Evolutionary conservation across 2,888 invertebrate species (phyloP), one percentile per base, ranked within the genome.

Genomic region (Agrilus biguttatus): DNA sequence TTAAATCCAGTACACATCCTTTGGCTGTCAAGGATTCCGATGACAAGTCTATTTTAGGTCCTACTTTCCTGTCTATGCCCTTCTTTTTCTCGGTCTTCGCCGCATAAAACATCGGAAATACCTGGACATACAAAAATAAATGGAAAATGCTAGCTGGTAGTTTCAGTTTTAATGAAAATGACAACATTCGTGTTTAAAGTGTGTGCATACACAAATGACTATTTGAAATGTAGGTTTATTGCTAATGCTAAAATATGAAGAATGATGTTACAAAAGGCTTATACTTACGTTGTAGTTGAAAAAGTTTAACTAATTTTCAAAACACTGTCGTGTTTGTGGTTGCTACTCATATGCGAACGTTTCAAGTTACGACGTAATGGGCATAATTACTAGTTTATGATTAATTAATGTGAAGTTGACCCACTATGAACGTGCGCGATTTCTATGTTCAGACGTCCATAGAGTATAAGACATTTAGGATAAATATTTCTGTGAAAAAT

Each of bases 1-100:
- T 45, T 47, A 49, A 45, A 46, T 45, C 44, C 48, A 47, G 61
- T 67, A 67, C 63, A 62, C 70, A 83, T 83, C 83, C 83, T 73
- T 78, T 77, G 28, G 79, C 69, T 49, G 79, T 75, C 55, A 82
- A 65, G 39, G 81, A 79, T 61, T 78, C 71, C 39, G 75, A 74
- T 45, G 75, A 67, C 33, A 78, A 64, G 44, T 69, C 66, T 49
- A 75, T 57, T 54, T 66, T 66, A 45, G 67, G 66, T 47, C 60
- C 60, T 42, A 59, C 58, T 60, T 67, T 61, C 57, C 59, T 60
- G 54, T 64, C 65, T 52, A 61, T 58, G 48, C 59, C 63, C 54
- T 62, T 58, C 63, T 63, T 65, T 52, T 61, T 65, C 53, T 62
- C 61, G 44, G 63, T 61, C 56, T 63, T 65, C 32, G 62, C 63